Evolutionary conservation across 1,140 invertebrate genomes (phyloP).

Genomic region (Himalopsyche phryganea): DNA sequence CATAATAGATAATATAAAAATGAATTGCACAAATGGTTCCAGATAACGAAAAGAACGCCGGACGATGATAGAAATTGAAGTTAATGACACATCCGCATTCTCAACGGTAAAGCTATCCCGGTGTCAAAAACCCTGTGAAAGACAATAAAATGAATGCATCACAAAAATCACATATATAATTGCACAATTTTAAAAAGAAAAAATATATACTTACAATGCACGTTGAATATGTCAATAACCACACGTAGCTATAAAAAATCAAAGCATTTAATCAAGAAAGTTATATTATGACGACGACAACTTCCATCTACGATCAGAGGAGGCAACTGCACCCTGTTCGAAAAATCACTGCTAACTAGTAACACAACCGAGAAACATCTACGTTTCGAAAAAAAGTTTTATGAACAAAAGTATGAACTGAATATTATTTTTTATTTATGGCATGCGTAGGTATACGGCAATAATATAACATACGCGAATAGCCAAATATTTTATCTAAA

Average conservation of each 20-base stretch:
- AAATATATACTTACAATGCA: no score
- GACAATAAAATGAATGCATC: neutral
- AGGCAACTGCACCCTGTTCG: conserved; percentile 2
- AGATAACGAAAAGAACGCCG: neutral
- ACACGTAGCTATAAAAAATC: conserved; percentile 1
- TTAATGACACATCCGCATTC: conserved; percentile 23
- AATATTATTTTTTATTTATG: no score
- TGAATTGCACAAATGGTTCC: no score
- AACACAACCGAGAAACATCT: no score
- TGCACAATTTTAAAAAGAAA: no score
- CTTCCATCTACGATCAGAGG: conserved; percentile 16
- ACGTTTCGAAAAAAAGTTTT: no score
- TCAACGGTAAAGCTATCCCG: neutral
- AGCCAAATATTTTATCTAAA: no score
- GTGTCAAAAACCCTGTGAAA: neutral
- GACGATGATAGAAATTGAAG: neutral
- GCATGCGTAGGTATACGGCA: no score
- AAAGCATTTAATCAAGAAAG: conserved; percentile 20
- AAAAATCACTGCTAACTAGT: neutral
- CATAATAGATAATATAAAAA: no score
- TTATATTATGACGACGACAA: conserved; percentile 23
- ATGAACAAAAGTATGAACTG: no score
- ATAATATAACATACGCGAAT: no score
- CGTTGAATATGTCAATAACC: neutral
- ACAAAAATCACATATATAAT: no score